Evolutionary conservation across 2,113 vertebrate species (phyloP).

Genomic region (Podocnemis expansa): DNA sequence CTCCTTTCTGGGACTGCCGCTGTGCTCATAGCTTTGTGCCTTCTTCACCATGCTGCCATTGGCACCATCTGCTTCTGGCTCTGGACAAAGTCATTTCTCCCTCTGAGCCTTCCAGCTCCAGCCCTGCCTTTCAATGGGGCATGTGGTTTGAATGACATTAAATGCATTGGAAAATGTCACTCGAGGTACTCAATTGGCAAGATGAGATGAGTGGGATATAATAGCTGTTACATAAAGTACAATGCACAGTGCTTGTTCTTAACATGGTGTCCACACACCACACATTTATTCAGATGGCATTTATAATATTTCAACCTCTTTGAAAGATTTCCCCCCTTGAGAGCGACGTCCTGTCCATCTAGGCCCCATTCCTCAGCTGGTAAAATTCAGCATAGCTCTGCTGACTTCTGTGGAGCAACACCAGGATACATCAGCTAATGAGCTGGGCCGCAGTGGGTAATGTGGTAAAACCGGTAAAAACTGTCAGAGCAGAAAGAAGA

Average conservation of each 20-base stretch:
- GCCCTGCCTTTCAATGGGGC: neutral
- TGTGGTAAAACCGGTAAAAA: neutral
- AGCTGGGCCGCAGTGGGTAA: neutral
- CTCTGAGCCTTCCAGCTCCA: too few species aligned
- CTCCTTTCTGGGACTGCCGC: constrained; percentile 22
- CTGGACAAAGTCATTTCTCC: neutral
- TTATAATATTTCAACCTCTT: neutral
- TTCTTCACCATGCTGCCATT: too few species aligned
- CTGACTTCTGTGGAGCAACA: neutral
- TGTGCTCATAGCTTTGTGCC: neutral
- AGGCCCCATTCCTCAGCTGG: neutral
- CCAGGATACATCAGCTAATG: neutral
- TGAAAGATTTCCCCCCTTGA: neutral
- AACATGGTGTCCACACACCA: too few species aligned
- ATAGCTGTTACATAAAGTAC: too few species aligned
- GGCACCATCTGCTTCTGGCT: too few species aligned
- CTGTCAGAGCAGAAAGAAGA: neutral
- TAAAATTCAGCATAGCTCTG: neutral
- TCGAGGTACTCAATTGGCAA: too few species aligned
- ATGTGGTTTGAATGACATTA: neutral
- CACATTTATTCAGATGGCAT: too few species aligned
- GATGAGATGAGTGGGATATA: too few species aligned
- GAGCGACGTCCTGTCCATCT: neutral
- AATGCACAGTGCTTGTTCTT: too few species aligned
- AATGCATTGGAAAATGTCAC: neutral